Evolutionary conservation across 2,113 vertebrate genomes (phyloP).

Genomic region (Hippocampus guttulatus): DNA sequence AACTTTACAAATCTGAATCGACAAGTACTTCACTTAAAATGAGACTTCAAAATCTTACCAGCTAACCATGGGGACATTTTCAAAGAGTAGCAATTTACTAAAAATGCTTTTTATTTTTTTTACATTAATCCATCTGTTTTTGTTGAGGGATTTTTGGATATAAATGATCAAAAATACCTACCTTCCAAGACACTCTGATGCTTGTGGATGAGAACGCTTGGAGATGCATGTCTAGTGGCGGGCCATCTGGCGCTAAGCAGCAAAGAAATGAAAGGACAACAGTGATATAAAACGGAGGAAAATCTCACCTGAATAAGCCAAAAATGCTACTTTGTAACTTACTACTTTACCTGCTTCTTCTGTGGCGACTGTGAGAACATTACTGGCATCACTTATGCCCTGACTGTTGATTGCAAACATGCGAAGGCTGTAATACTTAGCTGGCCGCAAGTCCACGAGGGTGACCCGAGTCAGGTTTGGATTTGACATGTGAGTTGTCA

Average conservation of each 20-base stretch:
- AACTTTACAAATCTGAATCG: too few relatives aligned
- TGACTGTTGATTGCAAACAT: constrained; percentile 50
- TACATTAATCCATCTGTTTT: too few relatives aligned
- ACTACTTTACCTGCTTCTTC: constrained; percentile 55
- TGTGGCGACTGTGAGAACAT: constrained; percentile 51
- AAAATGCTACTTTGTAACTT: background rate
- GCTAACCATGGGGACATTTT: too few relatives aligned
- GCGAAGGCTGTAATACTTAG: constrained; percentile 53
- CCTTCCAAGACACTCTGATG: constrained; percentile 63
- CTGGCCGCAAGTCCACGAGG: constrained; percentile 52
- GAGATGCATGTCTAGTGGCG: constrained; percentile 52
- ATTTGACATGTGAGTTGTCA: constrained; percentile 19
- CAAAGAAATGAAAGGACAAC: background rate
- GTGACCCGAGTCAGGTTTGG: constrained; percentile 48
- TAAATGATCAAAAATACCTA: constrained; percentile 12
- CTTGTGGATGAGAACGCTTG: constrained; percentile 37
- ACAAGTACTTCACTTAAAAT: too few relatives aligned
- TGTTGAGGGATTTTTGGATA: too few relatives aligned
- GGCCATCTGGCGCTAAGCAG: constrained; percentile 53
- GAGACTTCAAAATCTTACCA: too few relatives aligned
- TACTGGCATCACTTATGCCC: constrained; percentile 55
- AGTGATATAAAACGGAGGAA: background rate
- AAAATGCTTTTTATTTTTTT: too few relatives aligned
- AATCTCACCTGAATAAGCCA: background rate
- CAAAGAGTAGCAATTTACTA: too few relatives aligned